phyloP scores from a whole-genome alignment of 2,888 invertebrate species.

The Pyrocoelia pectoralis region DNA sequence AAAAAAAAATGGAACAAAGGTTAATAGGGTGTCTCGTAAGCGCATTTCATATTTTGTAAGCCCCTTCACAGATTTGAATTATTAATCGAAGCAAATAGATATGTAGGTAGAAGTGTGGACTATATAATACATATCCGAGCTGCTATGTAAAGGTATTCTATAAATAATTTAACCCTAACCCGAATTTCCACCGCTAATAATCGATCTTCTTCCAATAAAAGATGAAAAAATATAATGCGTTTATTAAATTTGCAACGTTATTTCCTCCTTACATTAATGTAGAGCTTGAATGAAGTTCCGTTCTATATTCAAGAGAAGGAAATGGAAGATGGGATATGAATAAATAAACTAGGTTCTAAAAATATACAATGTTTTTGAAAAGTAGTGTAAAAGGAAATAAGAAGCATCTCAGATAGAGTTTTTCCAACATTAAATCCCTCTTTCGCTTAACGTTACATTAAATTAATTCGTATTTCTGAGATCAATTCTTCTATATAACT shows the following conservation, averaged over 20 bases:
- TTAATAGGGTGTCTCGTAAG: too few species aligned
- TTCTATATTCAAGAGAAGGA: constrained; percentile 8
- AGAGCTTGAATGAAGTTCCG: constrained; percentile 9
- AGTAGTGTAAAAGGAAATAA: neutral
- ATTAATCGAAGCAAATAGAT: too few species aligned
- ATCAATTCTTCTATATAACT: constrained; percentile 22
- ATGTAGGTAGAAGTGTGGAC: too few species aligned
- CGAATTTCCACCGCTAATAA: neutral
- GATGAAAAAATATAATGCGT: neutral
- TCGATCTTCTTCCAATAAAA: neutral
- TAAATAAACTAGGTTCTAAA: constrained; percentile 12
- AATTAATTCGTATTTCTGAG: constrained; percentile 16
- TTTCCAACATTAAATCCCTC: neutral
- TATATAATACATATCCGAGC: too few species aligned
- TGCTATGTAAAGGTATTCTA: neutral
- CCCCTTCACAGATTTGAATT: too few species aligned
- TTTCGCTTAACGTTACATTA: neutral
- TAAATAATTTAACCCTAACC: neutral
- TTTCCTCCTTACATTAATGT: constrained; percentile 8
- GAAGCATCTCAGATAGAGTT: neutral
- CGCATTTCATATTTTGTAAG: too few species aligned
- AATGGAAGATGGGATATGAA: constrained; percentile 11
- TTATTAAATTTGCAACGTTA: constrained; percentile 9
- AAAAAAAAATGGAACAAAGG: too few species aligned
- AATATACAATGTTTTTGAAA: constrained; percentile 6